These are phyloP conservation scores for Coptodon rendalli DNA, from an alignment of 2,113 vertebrate genomes.

Conservation along the genomic window DNA sequence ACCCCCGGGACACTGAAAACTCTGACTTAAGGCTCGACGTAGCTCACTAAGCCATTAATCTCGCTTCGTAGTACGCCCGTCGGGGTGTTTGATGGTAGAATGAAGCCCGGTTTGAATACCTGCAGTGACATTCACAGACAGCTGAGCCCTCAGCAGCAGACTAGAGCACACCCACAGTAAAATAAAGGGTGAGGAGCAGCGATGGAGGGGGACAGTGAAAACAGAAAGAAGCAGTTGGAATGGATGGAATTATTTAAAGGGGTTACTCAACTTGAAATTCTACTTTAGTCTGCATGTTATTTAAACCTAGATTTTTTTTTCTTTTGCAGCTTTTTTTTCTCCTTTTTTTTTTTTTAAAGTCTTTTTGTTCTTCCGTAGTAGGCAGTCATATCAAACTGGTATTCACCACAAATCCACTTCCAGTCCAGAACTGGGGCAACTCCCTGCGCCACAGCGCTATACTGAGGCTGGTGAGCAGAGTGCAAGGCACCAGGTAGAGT, in stretches of 20 bases:
- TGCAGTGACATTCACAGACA: slow-evolving; percentile 55
- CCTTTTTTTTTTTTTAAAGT: background rate
- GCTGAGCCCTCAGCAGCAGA: slow-evolving; percentile 50
- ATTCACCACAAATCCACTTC: slow-evolving; percentile 99
- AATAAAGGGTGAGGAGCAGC: slow-evolving; percentile 28
- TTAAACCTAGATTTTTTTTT: slow-evolving; percentile 57
- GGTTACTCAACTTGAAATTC: slow-evolving; percentile 86
- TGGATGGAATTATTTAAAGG: slow-evolving; percentile 40
- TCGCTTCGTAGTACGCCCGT: background rate
- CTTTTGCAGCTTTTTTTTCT: background rate
- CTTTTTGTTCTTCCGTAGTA: slow-evolving; percentile 53
- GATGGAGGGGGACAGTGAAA: slow-evolving; percentile 22
- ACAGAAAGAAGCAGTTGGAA: slow-evolving; percentile 50
- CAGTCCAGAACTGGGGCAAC: slow-evolving; percentile 91
- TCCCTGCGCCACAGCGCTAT: slow-evolving; percentile 92
- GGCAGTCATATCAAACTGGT: slow-evolving; percentile 96
- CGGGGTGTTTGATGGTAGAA: slow-evolving; percentile 3
- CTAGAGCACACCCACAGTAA: slow-evolving; percentile 52
- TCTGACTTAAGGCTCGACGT: background rate
- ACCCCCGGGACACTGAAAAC: background rate
- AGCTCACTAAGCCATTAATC: background rate
- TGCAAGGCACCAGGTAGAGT: slow-evolving; percentile 95
- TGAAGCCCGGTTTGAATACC: slow-evolving; percentile 33
- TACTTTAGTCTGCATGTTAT: slow-evolving; percentile 73
- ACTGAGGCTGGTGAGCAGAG: slow-evolving; percentile 83